Conservation (phyloP, 2,888 invertebrate species). For the Pardosa pseudoannulata region DNA sequence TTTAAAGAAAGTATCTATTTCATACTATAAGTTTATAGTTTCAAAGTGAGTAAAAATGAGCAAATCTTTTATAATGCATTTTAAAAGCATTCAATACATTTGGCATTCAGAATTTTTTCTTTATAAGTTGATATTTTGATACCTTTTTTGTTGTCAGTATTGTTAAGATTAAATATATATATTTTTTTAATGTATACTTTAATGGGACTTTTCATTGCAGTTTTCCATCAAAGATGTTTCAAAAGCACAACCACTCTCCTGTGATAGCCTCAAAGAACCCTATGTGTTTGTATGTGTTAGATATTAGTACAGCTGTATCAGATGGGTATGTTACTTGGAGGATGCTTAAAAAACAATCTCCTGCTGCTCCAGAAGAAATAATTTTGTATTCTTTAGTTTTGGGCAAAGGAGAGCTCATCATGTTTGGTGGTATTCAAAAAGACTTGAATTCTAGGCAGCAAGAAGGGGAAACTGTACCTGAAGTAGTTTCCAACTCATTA, state of each 20-base stretch:
- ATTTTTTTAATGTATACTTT: too few relatives aligned
- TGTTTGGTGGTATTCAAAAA: slow-evolving; percentile 97
- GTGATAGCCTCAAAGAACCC: slow-evolving; percentile 80
- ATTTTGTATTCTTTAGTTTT: slow-evolving; percentile 92
- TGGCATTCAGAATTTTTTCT: too few relatives aligned
- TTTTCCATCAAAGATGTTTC: slow-evolving; percentile 1
- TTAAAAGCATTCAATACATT: too few relatives aligned
- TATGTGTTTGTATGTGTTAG: slow-evolving; percentile 89
- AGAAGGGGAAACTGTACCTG: slow-evolving; percentile 80
- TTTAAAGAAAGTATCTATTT: too few relatives aligned
- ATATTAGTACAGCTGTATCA: slow-evolving; percentile 85
- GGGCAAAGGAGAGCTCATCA: slow-evolving; percentile 93
- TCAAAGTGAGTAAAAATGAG: too few relatives aligned
- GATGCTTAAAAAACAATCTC: slow-evolving; percentile 47
- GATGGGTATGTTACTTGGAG: slow-evolving; percentile 81
- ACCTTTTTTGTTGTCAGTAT: too few relatives aligned
- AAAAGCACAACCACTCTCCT: background rate
- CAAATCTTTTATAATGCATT: too few relatives aligned
- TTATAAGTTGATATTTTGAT: too few relatives aligned
- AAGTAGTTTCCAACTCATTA: slow-evolving; percentile 86
- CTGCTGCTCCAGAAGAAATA: slow-evolving; percentile 86
- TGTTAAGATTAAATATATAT: too few relatives aligned
- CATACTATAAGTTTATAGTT: too few relatives aligned
- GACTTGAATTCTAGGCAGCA: slow-evolving; percentile 81
- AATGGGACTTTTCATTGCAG: background rate